Percentiles rank a stretch among this genome's conserved stretches.
phyloP scores from a whole-genome alignment of 2,797 vertebrate species.

The Aythya fuligula region DNA sequence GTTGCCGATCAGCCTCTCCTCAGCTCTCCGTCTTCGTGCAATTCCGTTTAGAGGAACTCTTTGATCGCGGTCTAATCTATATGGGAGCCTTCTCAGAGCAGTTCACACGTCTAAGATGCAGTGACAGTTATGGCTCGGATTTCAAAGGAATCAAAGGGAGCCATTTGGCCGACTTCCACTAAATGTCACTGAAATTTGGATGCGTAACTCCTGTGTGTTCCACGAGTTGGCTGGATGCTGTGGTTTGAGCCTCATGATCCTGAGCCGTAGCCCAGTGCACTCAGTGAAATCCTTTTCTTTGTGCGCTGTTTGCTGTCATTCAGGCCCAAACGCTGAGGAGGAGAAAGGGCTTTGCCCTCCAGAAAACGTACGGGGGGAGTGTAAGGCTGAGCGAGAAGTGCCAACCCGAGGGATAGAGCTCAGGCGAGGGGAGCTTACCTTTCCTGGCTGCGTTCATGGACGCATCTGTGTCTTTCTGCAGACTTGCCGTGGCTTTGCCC shows the following conservation, averaged over 20 bases:
- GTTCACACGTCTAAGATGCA: constrained; percentile 48
- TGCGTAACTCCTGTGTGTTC: background rate
- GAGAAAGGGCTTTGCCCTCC: background rate
- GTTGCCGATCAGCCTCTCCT: constrained; percentile 5
- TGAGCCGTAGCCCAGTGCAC: background rate
- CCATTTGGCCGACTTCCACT: constrained; percentile 34
- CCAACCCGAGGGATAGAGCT: background rate
- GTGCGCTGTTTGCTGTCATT: background rate
- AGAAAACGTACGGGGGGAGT: background rate
- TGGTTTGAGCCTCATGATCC: constrained; percentile 18
- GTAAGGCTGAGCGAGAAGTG: background rate
- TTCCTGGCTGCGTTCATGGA: rapidly evolving
- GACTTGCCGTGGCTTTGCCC: background rate
- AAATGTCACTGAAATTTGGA: constrained; percentile 58
- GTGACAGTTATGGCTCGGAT: constrained; percentile 55
- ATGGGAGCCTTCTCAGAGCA: constrained; percentile 42
- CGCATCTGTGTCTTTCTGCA: background rate
- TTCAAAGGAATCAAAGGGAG: constrained; percentile 63
- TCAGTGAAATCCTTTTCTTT: background rate
- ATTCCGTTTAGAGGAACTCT: constrained; percentile 16
- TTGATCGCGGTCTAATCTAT: constrained; percentile 44
- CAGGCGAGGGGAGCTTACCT: background rate
- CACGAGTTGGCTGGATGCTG: background rate
- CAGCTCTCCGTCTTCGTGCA: background rate
- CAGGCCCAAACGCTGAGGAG: background rate